These are phyloP conservation scores for Polydrusus pterygomalis DNA, from an alignment of 2,888 invertebrate species.

Conservation along the genomic window DNA sequence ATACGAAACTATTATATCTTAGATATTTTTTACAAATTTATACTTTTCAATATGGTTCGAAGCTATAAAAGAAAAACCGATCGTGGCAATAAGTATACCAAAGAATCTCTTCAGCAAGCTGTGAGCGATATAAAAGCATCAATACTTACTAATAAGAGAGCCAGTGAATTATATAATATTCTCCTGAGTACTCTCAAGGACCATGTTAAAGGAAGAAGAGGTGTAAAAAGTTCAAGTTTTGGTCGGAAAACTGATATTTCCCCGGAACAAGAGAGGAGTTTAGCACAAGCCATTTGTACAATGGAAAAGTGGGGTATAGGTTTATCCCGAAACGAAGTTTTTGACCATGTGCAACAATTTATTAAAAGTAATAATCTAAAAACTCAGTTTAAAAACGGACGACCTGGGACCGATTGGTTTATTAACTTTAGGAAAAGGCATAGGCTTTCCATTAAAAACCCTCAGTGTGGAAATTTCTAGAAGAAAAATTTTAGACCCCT, in stretches of 20 bases:
- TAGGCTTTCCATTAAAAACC: slow-evolving; percentile 60
- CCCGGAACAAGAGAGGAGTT: slow-evolving; percentile 6
- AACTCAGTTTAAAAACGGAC: slow-evolving; percentile 25
- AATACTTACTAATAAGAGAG: background rate
- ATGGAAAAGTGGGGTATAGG: slow-evolving; percentile 40
- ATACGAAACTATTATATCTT: too few relatives aligned
- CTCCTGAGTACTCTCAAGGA: slow-evolving; percentile 12
- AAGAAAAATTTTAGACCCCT: slow-evolving; percentile 58
- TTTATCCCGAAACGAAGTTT: slow-evolving; percentile 23
- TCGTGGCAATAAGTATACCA: slow-evolving; percentile 8
- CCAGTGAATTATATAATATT: slow-evolving; percentile 19
- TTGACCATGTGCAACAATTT: slow-evolving; percentile 21
- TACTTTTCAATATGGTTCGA: too few relatives aligned
- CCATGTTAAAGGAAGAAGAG: slow-evolving; percentile 31
- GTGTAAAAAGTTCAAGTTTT: slow-evolving; percentile 2
- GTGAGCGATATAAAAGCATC: too few relatives aligned
- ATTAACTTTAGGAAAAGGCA: slow-evolving; percentile 44
- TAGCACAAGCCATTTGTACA: slow-evolving; percentile 21
- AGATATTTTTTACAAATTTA: too few relatives aligned
- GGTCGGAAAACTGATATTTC: slow-evolving; percentile 26
- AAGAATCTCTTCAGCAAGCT: slow-evolving; percentile 14
- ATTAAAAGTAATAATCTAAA: slow-evolving; percentile 26
- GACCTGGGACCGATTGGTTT: slow-evolving; percentile 32
- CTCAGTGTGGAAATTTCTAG: slow-evolving; percentile 59
- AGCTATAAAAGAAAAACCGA: slow-evolving; percentile 28